Conservation (phyloP, 1,140 invertebrate genomes). For the Galleria mellonella region DNA sequence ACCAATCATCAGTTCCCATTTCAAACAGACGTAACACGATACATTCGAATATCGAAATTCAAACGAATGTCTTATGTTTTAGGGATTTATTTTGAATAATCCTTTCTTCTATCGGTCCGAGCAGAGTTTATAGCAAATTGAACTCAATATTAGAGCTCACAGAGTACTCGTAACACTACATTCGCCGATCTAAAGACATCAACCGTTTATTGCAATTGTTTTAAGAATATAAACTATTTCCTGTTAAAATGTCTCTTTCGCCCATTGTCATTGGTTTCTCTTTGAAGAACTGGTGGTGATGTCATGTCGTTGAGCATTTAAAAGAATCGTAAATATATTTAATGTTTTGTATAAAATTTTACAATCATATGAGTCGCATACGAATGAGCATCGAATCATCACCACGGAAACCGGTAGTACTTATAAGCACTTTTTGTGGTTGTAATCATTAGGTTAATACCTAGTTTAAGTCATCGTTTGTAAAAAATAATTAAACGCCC, state of each 20-base stretch:
- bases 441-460: no score
- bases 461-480: no score
- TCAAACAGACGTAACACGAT: slow-evolving; percentile 45
- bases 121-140: neutral
- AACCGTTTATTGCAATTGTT: slow-evolving; percentile 62
- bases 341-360: slow-evolving; percentile 16
- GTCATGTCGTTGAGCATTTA: slow-evolving; percentile 45
- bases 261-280: slow-evolving; percentile 51
- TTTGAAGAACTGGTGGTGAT: slow-evolving; percentile 46
- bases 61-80: slow-evolving; percentile 50
- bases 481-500: no score
- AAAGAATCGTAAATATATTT: slow-evolving; percentile 36
- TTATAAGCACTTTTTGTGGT: neutral
- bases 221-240: slow-evolving; percentile 71
- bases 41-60: slow-evolving; percentile 52
- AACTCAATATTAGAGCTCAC: slow-evolving; percentile 8
- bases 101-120: neutral
- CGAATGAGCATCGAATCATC: neutral
- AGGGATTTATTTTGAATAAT: slow-evolving; percentile 45
- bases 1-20: slow-evolving; percentile 48
- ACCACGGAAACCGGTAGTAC: slow-evolving; percentile 1
- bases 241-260: slow-evolving; percentile 62
- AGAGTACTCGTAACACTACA: no score
- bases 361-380: neutral
- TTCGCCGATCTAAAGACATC: slow-evolving; percentile 11